Evolutionary conservation across 2,113 vertebrate species (phyloP).

Genomic region (Zosterops pallidus): DNA sequence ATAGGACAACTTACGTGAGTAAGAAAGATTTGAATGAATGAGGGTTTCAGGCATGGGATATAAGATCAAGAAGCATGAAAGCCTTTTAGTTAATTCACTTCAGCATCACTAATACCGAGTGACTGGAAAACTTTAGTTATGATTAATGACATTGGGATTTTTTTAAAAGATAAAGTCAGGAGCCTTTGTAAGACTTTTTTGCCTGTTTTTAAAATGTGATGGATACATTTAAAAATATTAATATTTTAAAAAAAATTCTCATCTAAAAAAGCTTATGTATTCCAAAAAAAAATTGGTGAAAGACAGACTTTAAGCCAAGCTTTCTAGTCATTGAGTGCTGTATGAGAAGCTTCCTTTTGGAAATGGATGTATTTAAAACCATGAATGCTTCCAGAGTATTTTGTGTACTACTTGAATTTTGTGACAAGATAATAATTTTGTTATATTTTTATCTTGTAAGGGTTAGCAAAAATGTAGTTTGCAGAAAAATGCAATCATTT

Average conservation of each 20-base stretch:
- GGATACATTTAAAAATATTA: constrained; percentile 4
- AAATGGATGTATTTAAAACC: neutral
- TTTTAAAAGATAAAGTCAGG: neutral
- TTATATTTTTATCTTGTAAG: neutral
- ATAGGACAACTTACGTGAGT: neutral
- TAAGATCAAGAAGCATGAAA: constrained; percentile 62
- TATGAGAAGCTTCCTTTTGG: neutral
- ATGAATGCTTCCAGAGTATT: neutral
- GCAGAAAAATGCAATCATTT: neutral
- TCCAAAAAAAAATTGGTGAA: neutral
- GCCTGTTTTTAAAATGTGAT: neutral
- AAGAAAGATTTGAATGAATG: constrained; percentile 24
- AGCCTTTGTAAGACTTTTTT: constrained; percentile 3
- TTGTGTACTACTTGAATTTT: neutral
- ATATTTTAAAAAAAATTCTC: neutral
- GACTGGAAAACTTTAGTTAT: constrained; percentile 42
- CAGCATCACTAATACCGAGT: constrained; percentile 29
- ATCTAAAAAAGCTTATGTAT: neutral
- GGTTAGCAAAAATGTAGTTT: neutral
- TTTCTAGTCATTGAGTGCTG: neutral
- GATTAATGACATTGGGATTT: neutral
- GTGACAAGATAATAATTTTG: neutral
- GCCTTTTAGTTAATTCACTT: constrained; percentile 57
- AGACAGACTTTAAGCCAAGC: neutral
- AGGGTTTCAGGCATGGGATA: constrained; percentile 12